Evolutionary conservation across 2,113 vertebrate genomes (phyloP).

Genomic region (Cygnus atratus): DNA sequence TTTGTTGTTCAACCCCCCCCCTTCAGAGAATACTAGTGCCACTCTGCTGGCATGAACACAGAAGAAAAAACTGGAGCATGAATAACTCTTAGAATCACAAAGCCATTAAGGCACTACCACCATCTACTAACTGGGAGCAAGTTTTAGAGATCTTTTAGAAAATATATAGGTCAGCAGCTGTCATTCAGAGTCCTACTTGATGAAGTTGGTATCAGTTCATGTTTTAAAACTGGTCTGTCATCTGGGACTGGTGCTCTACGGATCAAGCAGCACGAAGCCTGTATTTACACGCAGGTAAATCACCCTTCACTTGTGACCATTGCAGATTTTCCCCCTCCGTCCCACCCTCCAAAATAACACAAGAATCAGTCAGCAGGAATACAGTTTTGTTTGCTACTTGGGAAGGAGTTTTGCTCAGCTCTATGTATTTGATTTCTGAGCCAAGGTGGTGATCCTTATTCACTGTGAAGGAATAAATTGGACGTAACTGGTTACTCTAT

Average conservation of each 20-base stretch:
- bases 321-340: background rate
- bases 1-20: background rate
- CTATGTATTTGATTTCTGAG: background rate
- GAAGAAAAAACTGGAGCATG: conserved; percentile 69
- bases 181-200: conserved; percentile 21
- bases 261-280: background rate
- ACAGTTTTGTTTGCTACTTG: background rate
- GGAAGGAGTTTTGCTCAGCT: background rate
- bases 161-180: conserved; percentile 68
- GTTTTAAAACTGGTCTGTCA: background rate
- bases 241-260: background rate
- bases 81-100: conserved; percentile 64
- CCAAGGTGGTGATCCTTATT: background rate
- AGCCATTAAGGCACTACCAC: conserved; percentile 58
- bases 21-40: conserved; percentile 1
- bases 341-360: background rate
- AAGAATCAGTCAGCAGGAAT: background rate
- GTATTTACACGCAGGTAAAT: background rate
- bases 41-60: conserved; percentile 10
- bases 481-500: background rate
- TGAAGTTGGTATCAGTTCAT: background rate
- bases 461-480: background rate
- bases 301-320: background rate
- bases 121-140: conserved; percentile 49
- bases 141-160: conserved; percentile 42